These are phyloP conservation scores for Geotrupes spiniger DNA, from an alignment of 2,888 invertebrate genomes.

Conservation along the genomic window DNA sequence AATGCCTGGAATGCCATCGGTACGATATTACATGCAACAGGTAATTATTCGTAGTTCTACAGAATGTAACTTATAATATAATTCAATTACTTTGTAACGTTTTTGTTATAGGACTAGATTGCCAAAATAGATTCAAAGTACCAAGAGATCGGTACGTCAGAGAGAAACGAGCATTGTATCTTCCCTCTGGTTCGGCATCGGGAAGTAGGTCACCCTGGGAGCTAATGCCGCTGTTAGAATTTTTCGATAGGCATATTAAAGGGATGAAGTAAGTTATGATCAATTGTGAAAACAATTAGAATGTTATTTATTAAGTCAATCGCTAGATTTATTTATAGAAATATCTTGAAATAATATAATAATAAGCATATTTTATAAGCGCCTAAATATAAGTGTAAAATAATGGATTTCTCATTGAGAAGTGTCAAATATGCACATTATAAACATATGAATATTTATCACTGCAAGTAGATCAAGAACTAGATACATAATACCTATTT, in stretches of 20 bases:
- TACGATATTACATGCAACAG: background rate
- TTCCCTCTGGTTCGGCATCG: background rate
- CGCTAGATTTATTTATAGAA: too few species aligned
- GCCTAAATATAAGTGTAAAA: too few species aligned
- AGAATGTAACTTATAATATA: too few species aligned
- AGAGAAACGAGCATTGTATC: background rate
- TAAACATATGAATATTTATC: too few species aligned
- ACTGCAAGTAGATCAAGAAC: too few species aligned
- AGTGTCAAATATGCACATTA: too few species aligned
- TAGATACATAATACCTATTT: too few species aligned
- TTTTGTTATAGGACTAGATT: background rate
- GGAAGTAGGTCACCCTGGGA: background rate
- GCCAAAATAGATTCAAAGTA: background rate
- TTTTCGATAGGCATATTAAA: background rate
- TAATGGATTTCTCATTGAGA: too few species aligned
- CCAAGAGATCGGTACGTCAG: background rate
- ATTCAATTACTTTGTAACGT: background rate
- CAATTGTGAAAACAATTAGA: too few species aligned
- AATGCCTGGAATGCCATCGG: background rate
- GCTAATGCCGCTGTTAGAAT: background rate
- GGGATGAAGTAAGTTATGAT: background rate
- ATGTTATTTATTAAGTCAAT: too few species aligned
- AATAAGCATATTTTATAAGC: too few species aligned
- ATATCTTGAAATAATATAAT: too few species aligned
- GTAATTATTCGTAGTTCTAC: background rate